Conservation (phyloP, 30 jellyfish, hydroid and myxozoan species). For the Turritopsis rubra region DNA sequence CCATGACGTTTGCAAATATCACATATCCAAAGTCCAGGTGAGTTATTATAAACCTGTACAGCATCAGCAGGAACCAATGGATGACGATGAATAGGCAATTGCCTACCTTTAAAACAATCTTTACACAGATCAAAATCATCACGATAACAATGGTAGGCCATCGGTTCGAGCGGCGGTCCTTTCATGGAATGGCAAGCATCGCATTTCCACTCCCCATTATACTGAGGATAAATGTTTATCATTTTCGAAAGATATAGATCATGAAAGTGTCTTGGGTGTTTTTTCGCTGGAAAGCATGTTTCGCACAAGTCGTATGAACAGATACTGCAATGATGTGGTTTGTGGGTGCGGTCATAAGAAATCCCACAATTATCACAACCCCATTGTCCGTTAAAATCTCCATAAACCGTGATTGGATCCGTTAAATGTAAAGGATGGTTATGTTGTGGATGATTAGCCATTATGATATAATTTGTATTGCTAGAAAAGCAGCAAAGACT, state of each 20-base stretch:
- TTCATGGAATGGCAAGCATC: constrained; percentile 65
- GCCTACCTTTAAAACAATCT: constrained; percentile 71
- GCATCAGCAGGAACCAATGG: constrained; percentile 73
- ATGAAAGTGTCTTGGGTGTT: constrained; percentile 71
- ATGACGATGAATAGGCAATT: constrained; percentile 67
- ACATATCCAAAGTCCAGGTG: constrained; percentile 89
- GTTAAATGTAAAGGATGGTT: constrained; percentile 23
- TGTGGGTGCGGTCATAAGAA: background rate
- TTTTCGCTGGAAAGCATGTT: constrained; percentile 41
- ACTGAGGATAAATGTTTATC: constrained; percentile 64
- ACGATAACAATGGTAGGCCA: constrained; percentile 68
- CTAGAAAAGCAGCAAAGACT: no score
- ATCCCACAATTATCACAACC: constrained; percentile 38
- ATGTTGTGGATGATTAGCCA: constrained; percentile 14
- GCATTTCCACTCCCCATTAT: constrained; percentile 83
- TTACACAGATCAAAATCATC: constrained; percentile 83
- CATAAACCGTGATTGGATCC: constrained; percentile 13
- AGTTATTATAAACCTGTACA: constrained; percentile 52
- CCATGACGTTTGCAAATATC: constrained; percentile 85
- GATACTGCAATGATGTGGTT: constrained; percentile 57
- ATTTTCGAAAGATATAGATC: constrained; percentile 49
- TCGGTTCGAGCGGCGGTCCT: constrained; percentile 32
- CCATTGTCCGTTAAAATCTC: constrained; percentile 25
- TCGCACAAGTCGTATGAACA: constrained; percentile 73
- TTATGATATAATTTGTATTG: no score